phyloP scores from a whole-genome alignment of 1,140 invertebrate genomes.

The Heliconius himera region DNA sequence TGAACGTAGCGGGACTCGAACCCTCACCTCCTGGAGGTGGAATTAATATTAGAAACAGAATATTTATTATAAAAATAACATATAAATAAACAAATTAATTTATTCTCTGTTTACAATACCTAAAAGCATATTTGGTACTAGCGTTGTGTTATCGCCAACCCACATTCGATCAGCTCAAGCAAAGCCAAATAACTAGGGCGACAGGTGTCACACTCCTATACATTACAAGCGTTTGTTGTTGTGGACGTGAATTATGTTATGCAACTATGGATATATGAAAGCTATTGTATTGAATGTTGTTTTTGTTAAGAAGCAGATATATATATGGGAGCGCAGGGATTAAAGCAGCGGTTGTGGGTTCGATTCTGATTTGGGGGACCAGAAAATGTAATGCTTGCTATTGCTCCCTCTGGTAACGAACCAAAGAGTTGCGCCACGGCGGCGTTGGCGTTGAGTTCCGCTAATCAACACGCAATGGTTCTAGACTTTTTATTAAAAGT shows the following conservation, averaged over 20 bases:
- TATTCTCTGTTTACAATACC: neutral
- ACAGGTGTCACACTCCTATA: conserved; percentile 9
- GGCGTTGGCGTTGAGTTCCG: too few relatives aligned
- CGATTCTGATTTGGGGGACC: too few relatives aligned
- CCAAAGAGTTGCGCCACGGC: too few relatives aligned
- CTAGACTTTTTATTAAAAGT: too few relatives aligned
- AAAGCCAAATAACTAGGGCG: conserved; percentile 16
- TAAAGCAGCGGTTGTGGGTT: too few relatives aligned
- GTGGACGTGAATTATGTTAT: conserved; percentile 11
- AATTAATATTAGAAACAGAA: too few relatives aligned
- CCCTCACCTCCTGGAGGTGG: too few relatives aligned
- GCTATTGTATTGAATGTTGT: neutral
- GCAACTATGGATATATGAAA: neutral
- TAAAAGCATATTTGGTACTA: neutral
- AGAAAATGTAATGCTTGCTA: too few relatives aligned
- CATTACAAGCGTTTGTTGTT: conserved; percentile 10
- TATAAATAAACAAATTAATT: neutral
- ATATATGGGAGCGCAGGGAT: neutral
- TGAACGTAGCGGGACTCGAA: too few relatives aligned
- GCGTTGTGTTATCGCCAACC: neutral
- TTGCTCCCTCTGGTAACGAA: too few relatives aligned
- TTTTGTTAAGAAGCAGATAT: neutral
- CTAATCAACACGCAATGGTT: too few relatives aligned
- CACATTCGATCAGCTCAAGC: conserved; percentile 5
- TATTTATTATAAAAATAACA: too few relatives aligned